phyloP scores from a whole-genome alignment of 1,140 invertebrate genomes.

The Bathynomus jamesi region DNA sequence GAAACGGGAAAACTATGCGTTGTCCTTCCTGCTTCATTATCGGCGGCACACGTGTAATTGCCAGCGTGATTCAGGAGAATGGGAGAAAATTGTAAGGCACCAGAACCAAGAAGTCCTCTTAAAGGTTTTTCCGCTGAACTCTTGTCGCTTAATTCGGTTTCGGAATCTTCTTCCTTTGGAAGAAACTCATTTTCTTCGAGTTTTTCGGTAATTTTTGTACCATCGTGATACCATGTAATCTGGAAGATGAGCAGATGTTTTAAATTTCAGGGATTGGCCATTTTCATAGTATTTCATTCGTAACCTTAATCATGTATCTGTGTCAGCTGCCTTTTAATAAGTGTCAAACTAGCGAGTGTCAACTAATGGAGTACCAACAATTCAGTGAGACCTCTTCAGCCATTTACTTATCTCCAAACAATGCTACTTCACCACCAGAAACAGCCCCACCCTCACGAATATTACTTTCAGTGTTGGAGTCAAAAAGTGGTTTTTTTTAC shows the following conservation, averaged over 20 bases:
- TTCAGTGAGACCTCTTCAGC: too few species aligned
- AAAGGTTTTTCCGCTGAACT: not conserved
- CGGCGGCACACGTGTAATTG: constrained; percentile 49
- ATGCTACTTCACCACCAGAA: too few species aligned
- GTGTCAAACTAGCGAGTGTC: too few species aligned
- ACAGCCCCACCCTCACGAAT: too few species aligned
- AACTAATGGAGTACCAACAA: too few species aligned
- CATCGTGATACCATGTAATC: constrained; percentile 22
- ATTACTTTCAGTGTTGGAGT: too few species aligned
- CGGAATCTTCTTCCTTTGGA: not conserved
- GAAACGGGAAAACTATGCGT: constrained; percentile 46
- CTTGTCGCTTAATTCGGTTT: not conserved
- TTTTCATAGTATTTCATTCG: too few species aligned
- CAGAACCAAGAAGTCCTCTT: constrained; percentile 13
- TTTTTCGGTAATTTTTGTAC: constrained; percentile 1
- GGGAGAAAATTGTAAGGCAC: constrained; percentile 33
- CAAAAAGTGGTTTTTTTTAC: too few species aligned
- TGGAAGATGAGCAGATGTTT: not conserved
- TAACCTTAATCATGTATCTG: too few species aligned
- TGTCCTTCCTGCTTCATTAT: constrained; percentile 49
- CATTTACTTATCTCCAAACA: too few species aligned
- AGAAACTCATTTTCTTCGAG: not conserved
- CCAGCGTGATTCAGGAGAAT: constrained; percentile 42
- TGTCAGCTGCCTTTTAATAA: too few species aligned
- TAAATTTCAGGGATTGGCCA: not conserved